Conservation (phyloP, 2,888 invertebrate genomes). For the Flexamia atlantica region DNA sequence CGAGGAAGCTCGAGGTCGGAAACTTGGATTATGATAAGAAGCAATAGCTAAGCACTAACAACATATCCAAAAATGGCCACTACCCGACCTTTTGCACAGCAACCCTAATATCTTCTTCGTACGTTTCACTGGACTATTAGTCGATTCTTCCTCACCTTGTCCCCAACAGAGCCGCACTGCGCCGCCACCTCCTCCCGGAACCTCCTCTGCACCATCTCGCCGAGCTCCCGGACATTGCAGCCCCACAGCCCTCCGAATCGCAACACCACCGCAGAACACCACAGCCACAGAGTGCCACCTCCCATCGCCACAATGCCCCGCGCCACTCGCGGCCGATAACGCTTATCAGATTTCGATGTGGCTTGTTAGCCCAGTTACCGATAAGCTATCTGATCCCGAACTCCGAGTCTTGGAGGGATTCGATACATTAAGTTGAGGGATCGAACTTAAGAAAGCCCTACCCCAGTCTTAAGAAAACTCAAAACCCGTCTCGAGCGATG, state of each 20-base stretch:
- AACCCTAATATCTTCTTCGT: too few relatives aligned
- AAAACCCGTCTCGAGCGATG: too few relatives aligned
- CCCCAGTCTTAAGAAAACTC: too few relatives aligned
- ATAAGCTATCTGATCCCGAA: background rate
- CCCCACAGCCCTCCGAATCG: background rate
- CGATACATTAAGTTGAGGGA: too few relatives aligned
- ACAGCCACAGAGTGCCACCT: background rate
- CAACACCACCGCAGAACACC: background rate
- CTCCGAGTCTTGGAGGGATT: too few relatives aligned
- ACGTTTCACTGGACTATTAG: too few relatives aligned
- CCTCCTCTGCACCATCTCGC: background rate
- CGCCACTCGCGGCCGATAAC: background rate
- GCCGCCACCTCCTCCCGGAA: constrained; percentile 1
- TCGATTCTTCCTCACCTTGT: constrained; percentile 21
- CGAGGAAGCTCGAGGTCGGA: too few relatives aligned
- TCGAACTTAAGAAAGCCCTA: too few relatives aligned
- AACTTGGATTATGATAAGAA: too few relatives aligned
- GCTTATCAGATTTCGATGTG: background rate
- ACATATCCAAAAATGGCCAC: too few relatives aligned
- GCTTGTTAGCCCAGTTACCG: background rate
- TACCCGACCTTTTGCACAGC: too few relatives aligned
- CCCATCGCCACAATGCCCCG: background rate
- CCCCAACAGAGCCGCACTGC: background rate
- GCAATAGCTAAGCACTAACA: too few relatives aligned
- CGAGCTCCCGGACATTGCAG: constrained; percentile 30